Conservation (phyloP, 2,888 invertebrate genomes). For the Yponomeuta plumbellus region DNA sequence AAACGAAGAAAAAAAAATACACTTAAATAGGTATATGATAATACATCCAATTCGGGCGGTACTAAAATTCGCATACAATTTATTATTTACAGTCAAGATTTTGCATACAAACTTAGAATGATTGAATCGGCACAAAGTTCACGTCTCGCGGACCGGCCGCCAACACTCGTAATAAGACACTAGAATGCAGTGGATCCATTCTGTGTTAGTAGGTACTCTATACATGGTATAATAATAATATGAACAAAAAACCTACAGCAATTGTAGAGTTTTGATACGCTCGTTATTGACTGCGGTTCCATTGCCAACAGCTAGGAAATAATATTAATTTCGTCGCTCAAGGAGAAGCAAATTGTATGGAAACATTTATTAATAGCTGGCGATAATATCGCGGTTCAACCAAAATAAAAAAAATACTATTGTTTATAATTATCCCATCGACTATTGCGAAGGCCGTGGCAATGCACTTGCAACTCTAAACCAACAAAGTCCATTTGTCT, state of each 20-base stretch:
- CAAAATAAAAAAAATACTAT: neutral
- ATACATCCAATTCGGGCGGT: neutral
- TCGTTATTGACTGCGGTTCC: neutral
- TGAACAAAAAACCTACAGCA: neutral
- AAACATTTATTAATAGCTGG: neutral
- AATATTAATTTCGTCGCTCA: neutral
- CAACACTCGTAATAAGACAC: neutral
- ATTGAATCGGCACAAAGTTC: neutral
- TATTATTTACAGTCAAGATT: neutral
- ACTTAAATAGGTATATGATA: neutral
- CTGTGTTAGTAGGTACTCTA: neutral
- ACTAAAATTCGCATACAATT: neutral
- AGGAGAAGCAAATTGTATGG: neutral
- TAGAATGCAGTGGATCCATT: neutral
- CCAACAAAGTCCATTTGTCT: too few relatives aligned
- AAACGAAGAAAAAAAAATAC: neutral
- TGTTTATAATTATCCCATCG: neutral
- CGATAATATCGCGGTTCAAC: neutral
- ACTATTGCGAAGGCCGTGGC: neutral
- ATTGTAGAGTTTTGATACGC: slow-evolving; percentile 7
- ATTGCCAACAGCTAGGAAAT: neutral
- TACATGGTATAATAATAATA: neutral
- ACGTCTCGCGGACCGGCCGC: neutral
- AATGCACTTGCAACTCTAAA: too few relatives aligned
- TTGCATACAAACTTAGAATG: neutral